Evolutionary conservation across 2,888 invertebrate species (phyloP), one percentile per base, ranked within the genome.

Genomic region (Marronus borbonicus): DNA sequence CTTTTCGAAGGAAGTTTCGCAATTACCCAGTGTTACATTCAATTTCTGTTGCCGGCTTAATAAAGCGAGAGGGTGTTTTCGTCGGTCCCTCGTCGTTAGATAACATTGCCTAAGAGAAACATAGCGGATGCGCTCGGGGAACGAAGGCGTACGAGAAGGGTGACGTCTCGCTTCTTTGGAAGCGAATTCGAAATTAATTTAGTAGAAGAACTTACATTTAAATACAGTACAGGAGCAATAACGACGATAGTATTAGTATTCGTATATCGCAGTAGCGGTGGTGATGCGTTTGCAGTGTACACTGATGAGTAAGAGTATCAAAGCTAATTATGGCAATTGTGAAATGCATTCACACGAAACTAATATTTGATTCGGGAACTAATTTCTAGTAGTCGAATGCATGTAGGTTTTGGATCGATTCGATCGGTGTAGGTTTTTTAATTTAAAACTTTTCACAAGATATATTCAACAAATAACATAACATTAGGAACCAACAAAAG

Each of bases 161-260:
- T 81, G 82, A 80, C 80, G 60, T 60, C 60, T 60, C 60, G 24
- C 55, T 60, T 62, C 60, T 58, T 20, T 20, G 8, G 60, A 83
- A 83, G 85, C 83, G 85, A 84, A 86, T 85, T 83, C 83, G 83
- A 85, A 86, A 85, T 86, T 86, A 86, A 86, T 86, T 86, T 86
- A 84, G 85, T 83, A 84, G 84, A 86, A 86, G 85, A 84, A 82
- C 83, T 83, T 84, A 82, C 83, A 81, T 84, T 85, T 84, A 84
- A 83, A 82, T 83, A 76, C 78, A 78, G 81, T 66, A 77, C 77
- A 24, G 60, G 72, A 60, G 24, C 72, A 60, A 39, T 74, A 74
- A 62, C 49, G 72, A 62, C 58, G 20, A 50, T 58, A 58, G 55
- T 58, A 20, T 20, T 58, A 58, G 55, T 58, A 58, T 58, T 58